Base-by-base conservation (phyloP, 1,140 invertebrate genomes). In the Archegozetes longisetosus region DNA sequence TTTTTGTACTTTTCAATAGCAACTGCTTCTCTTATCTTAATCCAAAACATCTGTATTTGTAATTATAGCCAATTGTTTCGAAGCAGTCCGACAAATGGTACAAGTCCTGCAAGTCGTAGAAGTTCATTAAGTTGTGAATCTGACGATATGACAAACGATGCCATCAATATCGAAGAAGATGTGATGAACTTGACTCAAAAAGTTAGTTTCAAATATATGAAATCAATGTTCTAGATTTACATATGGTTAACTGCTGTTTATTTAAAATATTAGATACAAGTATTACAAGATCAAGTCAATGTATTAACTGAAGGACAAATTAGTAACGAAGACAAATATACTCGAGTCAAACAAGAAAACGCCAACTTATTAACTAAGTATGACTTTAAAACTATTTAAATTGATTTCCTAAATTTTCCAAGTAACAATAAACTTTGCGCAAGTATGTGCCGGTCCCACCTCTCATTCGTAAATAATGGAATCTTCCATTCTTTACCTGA, bases 111-210 rank as follows among this genome's bases (percentile, higher is more conserved):
- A 88, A 89, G 72, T 88, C 25, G 86, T 85, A 81, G 86, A 69
- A 88, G 86, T 67, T 89, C 86, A 53, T 86, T 82, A 67, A 86
- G 86, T 69, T 87, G 89, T 74, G 66, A 64, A n/a, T 82, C 82
- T 26, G 88, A 90, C 76, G 87, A 91, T 74, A 88, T 90, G 80
- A 88, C 87, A 74, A 88, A 86, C 61, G 86, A 91, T 74, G 54
- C 55, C 12, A 84, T 87, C 40, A 89, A 85, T 50, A 75, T 91
- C 52, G 86, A 89, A 72, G 88, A 90, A 69, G 87, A 91, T 73
- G 86, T 91, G 29, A 81, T 86, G 71, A 86, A 89, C 75, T 81
- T 90, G 65, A 90, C 85, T 73, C 84, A 89, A 71, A 86, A 86
- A 79, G 86, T 88, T 70, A 79, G 79, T 66, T 58, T n/a, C 6